Percentiles rank a stretch among this genome's conserved stretches.
Conservation (phyloP, 2,888 invertebrate species). For the Coenonympha glycerion region DNA sequence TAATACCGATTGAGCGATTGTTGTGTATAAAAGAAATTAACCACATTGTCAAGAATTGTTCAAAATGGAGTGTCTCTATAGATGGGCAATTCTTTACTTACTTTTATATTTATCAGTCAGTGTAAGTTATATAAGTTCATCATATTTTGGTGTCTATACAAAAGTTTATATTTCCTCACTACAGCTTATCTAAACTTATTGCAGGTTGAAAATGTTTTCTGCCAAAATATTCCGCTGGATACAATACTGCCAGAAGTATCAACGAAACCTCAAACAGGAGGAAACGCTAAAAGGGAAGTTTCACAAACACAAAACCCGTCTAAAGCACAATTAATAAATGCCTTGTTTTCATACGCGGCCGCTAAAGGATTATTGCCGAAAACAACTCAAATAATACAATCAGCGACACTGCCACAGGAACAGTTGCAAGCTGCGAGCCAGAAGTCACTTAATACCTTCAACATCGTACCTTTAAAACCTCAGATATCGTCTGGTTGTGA, state of each 20-base stretch:
- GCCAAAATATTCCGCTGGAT: slow-evolving; percentile 27
- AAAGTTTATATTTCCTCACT: not conserved
- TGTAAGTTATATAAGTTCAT: slow-evolving; percentile 39
- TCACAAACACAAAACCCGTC: slow-evolving; percentile 14
- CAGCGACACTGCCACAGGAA: slow-evolving; percentile 3
- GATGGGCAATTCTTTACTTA: slow-evolving; percentile 38
- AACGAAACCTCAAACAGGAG: slow-evolving; percentile 1
- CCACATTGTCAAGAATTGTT: slow-evolving; percentile 37
- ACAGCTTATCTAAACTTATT: slow-evolving; percentile 2
- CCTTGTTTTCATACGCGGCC: slow-evolving; percentile 31
- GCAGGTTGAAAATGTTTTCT: slow-evolving; percentile 24
- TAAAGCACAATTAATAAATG: slow-evolving; percentile 31
- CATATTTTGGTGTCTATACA: not conserved
- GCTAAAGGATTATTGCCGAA: slow-evolving; percentile 34
- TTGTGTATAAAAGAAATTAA: slow-evolving; percentile 45
- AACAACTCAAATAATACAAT: slow-evolving; percentile 20
- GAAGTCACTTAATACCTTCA: slow-evolving; percentile 8
- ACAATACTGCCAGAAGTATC: not conserved
- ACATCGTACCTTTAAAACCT: slow-evolving; percentile 3
- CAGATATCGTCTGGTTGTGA: slow-evolving; percentile 8
- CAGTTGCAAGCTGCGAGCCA: not conserved
- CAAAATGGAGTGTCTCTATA: slow-evolving; percentile 43
- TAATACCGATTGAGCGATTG: slow-evolving; percentile 22
- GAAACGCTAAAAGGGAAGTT: slow-evolving; percentile 15
- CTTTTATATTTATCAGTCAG: slow-evolving; percentile 35